Conservation (phyloP, 64 coral and sea anemone genomes). For the Montipora efflorescens region DNA sequence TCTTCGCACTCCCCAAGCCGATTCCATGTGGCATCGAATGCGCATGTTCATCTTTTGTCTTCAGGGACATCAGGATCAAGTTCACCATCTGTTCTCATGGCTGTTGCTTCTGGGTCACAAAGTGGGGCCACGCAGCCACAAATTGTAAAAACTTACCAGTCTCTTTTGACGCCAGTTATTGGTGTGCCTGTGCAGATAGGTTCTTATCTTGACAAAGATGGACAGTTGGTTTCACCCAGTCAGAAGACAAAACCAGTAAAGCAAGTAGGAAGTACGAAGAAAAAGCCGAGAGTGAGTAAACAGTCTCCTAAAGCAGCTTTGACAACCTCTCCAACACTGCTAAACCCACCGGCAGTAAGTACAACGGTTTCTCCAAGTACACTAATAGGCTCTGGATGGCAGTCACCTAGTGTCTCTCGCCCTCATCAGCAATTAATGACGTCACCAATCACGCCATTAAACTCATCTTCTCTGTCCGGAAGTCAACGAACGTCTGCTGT, state of each 20-base stretch:
- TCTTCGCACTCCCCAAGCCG: neutral
- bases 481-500: neutral
- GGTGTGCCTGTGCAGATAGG: conserved; percentile 34
- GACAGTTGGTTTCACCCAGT: neutral
- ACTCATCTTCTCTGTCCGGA: neutral
- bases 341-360: neutral
- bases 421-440: conserved; percentile 8
- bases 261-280: conserved; percentile 9
- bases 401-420: conserved; percentile 27
- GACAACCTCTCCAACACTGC: neutral
- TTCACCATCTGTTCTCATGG: neutral
- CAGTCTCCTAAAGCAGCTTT: neutral
- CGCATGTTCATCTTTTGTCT: too few relatives aligned
- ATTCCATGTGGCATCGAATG: neutral
- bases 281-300: neutral
- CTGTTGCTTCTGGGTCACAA: neutral
- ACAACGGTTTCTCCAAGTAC: conserved; percentile 17
- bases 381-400: neutral
- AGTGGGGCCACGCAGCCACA: neutral
- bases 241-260: neutral
- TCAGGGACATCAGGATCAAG: neutral
- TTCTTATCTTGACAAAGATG: conserved; percentile 15
- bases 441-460: conserved; percentile 22
- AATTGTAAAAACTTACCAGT: neutral
- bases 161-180: neutral